A percentile compares a stretch with the other conserved stretches of the same genome.
These are phyloP conservation scores for Eudemis profundana DNA, from an alignment of 2,888 invertebrate species.

Conservation along the genomic window DNA sequence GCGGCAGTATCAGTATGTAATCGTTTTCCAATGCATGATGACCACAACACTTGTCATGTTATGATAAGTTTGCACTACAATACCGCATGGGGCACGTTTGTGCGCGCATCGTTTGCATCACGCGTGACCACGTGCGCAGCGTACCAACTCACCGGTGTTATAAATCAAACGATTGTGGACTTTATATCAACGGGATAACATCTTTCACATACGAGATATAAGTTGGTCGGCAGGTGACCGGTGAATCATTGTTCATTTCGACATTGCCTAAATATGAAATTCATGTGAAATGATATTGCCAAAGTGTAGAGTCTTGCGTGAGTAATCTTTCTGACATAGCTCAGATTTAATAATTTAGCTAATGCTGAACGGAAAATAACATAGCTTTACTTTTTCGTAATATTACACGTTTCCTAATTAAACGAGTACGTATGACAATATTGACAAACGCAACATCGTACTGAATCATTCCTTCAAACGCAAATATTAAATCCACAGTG, in stretches of 20 bases:
- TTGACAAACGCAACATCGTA: background rate
- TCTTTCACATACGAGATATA: background rate
- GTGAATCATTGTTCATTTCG: constrained; percentile 38
- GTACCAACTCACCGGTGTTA: background rate
- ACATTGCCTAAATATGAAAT: constrained; percentile 30
- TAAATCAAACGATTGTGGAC: constrained; percentile 4
- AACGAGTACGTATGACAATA: background rate
- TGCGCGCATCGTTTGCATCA: constrained; percentile 23
- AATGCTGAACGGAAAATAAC: no score
- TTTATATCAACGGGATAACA: background rate
- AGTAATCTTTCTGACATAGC: constrained; percentile 22
- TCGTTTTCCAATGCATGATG: constrained; percentile 2
- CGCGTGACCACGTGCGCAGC: constrained; percentile 16
- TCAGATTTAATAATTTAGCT: background rate
- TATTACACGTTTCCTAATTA: background rate
- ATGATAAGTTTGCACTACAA: constrained; percentile 13
- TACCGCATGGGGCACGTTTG: constrained; percentile 19
- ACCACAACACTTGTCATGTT: constrained; percentile 28
- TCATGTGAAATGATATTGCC: constrained; percentile 19
- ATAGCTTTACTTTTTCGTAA: background rate
- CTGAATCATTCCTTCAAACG: constrained; percentile 1
- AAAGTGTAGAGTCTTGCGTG: background rate
- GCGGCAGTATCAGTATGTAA: background rate
- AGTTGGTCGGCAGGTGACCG: constrained; percentile 16
- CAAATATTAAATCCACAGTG: no score